phyloP scores from a whole-genome alignment of 2,797 vertebrate species.

The Spea hammondii region DNA sequence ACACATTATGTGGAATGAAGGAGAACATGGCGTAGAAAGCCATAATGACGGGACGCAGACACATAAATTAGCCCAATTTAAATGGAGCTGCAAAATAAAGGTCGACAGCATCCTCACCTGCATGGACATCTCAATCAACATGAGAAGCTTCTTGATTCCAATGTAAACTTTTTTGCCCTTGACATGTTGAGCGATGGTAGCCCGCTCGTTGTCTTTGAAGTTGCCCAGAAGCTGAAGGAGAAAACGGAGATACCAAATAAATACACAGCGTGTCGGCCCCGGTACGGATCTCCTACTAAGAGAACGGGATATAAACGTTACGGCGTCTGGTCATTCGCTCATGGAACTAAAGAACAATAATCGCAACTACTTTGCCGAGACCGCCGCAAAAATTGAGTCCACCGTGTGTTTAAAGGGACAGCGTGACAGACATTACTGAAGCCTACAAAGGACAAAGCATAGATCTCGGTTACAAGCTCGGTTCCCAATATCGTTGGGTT shows the following conservation, averaged over 20 bases:
- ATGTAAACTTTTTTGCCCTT: constrained; percentile 81
- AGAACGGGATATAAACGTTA: neutral
- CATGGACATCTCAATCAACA: constrained; percentile 94
- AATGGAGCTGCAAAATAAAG: neutral
- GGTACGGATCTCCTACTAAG: neutral
- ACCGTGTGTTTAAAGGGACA: neutral
- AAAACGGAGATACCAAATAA: neutral
- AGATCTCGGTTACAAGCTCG: too few species aligned
- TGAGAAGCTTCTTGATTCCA: constrained; percentile 93
- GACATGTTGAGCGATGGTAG: constrained; percentile 78
- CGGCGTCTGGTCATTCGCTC: too few species aligned
- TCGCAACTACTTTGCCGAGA: too few species aligned
- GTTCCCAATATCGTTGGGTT: too few species aligned
- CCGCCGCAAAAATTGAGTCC: neutral
- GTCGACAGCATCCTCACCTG: constrained; percentile 72
- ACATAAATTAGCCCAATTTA: too few species aligned
- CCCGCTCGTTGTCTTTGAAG: constrained; percentile 87
- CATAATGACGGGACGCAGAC: too few species aligned
- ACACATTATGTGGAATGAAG: neutral
- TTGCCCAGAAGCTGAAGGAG: constrained; percentile 83
- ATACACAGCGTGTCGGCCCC: neutral
- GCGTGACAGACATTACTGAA: neutral
- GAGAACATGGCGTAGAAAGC: neutral
- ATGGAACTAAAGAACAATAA: too few species aligned
- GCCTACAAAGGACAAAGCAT: too few species aligned